Evolutionary conservation across 2,113 vertebrate species (phyloP).

Genomic region (Sminthopsis crassicaudata): DNA sequence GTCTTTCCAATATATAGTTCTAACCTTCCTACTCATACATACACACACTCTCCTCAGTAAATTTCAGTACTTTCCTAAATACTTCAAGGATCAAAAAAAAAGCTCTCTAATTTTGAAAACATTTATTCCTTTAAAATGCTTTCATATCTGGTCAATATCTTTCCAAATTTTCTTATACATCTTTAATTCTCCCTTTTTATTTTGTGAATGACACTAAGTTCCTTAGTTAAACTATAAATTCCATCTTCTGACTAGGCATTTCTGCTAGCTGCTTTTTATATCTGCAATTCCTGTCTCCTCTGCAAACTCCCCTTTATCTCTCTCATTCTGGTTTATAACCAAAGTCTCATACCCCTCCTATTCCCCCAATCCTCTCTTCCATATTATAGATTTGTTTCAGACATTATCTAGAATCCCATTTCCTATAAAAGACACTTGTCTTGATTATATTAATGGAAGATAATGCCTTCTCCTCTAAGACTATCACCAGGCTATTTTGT

Average conservation of each 20-base stretch:
- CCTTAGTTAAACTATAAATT: not conserved
- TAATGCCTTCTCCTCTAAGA: not conserved
- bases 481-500: not conserved
- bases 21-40: not conserved
- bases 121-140: not conserved
- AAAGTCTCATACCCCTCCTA: no score
- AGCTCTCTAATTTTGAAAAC: not conserved
- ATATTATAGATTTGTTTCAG: not conserved
- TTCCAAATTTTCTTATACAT: not conserved
- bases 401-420: not conserved
- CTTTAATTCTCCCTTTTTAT: not conserved
- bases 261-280: not conserved
- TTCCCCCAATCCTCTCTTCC: no score
- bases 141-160: not conserved
- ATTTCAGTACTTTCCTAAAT: not conserved
- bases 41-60: not conserved
- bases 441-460: not conserved
- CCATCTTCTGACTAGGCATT: not conserved
- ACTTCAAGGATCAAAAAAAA: not conserved
- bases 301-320: not conserved
- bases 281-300: not conserved
- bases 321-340: not conserved
- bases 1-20: not conserved
- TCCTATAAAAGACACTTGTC: not conserved
- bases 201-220: not conserved